Evolutionary conservation across 2,888 invertebrate species (phyloP).

Genomic region (Cactoblastis cactorum): DNA sequence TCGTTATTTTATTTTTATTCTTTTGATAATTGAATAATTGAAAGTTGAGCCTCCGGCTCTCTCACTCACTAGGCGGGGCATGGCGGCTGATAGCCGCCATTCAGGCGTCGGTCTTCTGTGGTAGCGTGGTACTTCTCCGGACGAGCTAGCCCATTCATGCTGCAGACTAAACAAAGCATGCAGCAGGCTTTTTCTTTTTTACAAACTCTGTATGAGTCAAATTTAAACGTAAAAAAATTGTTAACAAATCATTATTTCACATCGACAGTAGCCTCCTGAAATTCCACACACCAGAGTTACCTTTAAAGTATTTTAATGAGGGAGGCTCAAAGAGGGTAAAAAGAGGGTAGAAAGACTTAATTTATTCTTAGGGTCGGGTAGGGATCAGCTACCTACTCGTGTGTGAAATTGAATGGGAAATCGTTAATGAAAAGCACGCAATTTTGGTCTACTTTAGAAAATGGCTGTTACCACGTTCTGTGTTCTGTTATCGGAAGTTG

Average conservation of each 20-base stretch:
- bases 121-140: too few relatives aligned
- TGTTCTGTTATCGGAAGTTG: neutral
- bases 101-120: too few relatives aligned
- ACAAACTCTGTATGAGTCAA: too few relatives aligned
- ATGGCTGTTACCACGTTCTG: neutral
- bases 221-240: too few relatives aligned
- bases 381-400: conserved; percentile 23
- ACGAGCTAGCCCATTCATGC: too few relatives aligned
- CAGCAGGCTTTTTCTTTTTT: too few relatives aligned
- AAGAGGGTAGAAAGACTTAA: conserved; percentile 27
- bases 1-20: too few relatives aligned
- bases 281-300: neutral
- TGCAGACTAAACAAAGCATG: too few relatives aligned
- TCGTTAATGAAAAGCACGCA: conserved; percentile 24
- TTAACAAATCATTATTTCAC: neutral
- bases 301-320: conserved; percentile 23
- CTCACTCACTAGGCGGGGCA: too few relatives aligned
- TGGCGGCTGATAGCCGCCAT: too few relatives aligned
- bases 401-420: conserved; percentile 38
- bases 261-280: neutral
- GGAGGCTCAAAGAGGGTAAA: conserved; percentile 26
- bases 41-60: too few relatives aligned
- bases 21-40: too few relatives aligned
- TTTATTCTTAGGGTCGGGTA: conserved; percentile 23
- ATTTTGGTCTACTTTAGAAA: conserved; percentile 4